phyloP scores from a whole-genome alignment of 2,797 vertebrate genomes.

The Micropoecilia bifurca region DNA sequence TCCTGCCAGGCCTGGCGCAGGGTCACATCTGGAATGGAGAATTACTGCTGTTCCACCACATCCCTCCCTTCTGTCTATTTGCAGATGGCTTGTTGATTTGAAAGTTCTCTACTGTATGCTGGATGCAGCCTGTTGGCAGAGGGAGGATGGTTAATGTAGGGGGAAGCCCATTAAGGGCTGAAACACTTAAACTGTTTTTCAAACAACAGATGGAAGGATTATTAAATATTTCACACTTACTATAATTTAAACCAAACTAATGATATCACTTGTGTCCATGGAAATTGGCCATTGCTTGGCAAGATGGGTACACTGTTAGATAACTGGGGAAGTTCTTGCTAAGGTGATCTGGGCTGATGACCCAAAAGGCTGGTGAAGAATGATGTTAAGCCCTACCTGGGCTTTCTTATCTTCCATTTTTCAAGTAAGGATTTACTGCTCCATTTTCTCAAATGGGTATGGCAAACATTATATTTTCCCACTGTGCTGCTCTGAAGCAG shows the following conservation, averaged over 20 bases:
- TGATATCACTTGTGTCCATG: conserved; percentile 53
- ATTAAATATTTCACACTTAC: conserved; percentile 56
- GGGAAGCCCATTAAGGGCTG: conserved; percentile 43
- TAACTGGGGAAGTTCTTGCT: conserved; percentile 13
- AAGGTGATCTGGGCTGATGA: conserved; percentile 21
- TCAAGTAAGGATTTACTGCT: conserved; percentile 6
- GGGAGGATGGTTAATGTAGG: conserved; percentile 49
- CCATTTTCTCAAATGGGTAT: background rate
- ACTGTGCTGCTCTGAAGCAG: background rate
- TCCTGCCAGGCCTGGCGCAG: conserved; percentile 78
- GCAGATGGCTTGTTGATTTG: conserved; percentile 75
- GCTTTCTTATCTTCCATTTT: conserved; percentile 20
- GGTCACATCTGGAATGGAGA: conserved; percentile 92
- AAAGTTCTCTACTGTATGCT: conserved; percentile 60
- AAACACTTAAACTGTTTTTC: conserved; percentile 75
- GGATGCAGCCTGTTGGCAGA: conserved; percentile 63
- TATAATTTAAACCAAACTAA: conserved; percentile 56
- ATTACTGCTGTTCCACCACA: conserved; percentile 73
- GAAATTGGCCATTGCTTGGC: conserved; percentile 41
- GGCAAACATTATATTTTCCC: conserved; percentile 9
- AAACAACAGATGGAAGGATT: conserved; percentile 84
- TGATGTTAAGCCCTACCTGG: conserved; percentile 29
- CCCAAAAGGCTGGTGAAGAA: background rate
- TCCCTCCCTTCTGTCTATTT: conserved; percentile 83
- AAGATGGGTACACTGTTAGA: conserved; percentile 24